These are phyloP conservation scores for Phenganax marumi DNA, from an alignment of 92 coral and sea anemone genomes.

Conservation along the genomic window DNA sequence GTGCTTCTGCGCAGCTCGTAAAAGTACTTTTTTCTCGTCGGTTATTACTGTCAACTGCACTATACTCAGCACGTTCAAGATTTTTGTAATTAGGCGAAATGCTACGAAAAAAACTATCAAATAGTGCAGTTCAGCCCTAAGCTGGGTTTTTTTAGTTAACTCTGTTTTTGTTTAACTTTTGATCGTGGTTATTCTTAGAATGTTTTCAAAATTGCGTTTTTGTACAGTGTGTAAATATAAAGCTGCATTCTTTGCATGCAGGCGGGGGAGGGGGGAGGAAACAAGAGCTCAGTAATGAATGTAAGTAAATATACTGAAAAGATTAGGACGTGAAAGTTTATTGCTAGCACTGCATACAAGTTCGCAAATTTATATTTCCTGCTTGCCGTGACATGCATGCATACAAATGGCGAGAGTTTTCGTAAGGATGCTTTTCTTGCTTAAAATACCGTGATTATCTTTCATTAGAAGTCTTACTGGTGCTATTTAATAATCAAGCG, in stretches of 20 bases:
- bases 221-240: constrained; percentile 9
- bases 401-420: background rate
- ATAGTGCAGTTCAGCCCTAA: too few relatives aligned
- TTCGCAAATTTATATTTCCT: too few relatives aligned
- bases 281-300: background rate
- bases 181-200: background rate
- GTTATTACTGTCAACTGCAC: too few relatives aligned
- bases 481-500: constrained; percentile 33
- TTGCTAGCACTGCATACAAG: too few relatives aligned
- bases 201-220: background rate
- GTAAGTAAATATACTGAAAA: background rate
- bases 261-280: too few relatives aligned
- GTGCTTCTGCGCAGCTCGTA: too few relatives aligned
- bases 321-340: background rate
- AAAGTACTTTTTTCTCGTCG: too few relatives aligned
- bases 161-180: background rate
- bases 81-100: too few relatives aligned
- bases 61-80: too few relatives aligned
- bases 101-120: too few relatives aligned
- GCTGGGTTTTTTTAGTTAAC: background rate
- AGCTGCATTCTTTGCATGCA: constrained; percentile 1
- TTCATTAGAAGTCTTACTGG: constrained; percentile 24
- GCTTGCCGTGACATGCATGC: background rate
- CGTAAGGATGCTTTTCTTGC: background rate
- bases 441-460: constrained; percentile 1